A percentile compares a stretch with the other conserved stretches of the same genome.
Evolutionary conservation across 2,797 vertebrate species (phyloP).

Genomic region (Netta rufina): DNA sequence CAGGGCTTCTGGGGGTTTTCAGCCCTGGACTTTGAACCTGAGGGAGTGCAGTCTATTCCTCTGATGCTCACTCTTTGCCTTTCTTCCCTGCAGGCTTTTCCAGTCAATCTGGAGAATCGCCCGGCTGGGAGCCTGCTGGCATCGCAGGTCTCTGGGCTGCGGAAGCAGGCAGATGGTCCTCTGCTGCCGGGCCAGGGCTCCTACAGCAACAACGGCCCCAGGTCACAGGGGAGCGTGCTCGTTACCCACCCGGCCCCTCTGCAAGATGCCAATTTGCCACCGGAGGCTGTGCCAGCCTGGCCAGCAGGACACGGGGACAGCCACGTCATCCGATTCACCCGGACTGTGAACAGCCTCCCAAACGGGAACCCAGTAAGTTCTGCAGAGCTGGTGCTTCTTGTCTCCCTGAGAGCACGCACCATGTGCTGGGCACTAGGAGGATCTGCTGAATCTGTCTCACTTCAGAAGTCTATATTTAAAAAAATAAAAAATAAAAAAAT

Average conservation of each 20-base stretch:
- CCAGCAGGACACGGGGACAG: neutral
- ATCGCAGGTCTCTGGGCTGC: neutral
- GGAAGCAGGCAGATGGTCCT: neutral
- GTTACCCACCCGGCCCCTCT: neutral
- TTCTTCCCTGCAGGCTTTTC: conserved; percentile 2
- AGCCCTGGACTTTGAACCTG: neutral
- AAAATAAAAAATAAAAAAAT: too few species aligned
- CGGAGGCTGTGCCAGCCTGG: conserved; percentile 5
- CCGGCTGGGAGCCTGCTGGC: neutral
- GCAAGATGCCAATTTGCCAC: neutral
- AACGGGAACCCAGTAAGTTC: conserved; percentile 5
- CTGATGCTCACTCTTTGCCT: neutral
- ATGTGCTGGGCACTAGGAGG: neutral
- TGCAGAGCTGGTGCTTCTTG: accelerated
- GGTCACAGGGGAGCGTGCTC: neutral
- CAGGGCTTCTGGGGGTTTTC: neutral
- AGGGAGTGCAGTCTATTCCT: neutral
- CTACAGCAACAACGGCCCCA: accelerated
- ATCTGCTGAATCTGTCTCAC: neutral
- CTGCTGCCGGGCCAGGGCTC: neutral
- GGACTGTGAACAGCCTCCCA: conserved; percentile 70
- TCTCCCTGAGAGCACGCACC: neutral
- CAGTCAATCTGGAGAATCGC: neutral
- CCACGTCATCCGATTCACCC: conserved; percentile 43
- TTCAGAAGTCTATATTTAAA: neutral